Evolutionary conservation across 2,113 vertebrate species (phyloP).

Genomic region (Hemiprocne comata): DNA sequence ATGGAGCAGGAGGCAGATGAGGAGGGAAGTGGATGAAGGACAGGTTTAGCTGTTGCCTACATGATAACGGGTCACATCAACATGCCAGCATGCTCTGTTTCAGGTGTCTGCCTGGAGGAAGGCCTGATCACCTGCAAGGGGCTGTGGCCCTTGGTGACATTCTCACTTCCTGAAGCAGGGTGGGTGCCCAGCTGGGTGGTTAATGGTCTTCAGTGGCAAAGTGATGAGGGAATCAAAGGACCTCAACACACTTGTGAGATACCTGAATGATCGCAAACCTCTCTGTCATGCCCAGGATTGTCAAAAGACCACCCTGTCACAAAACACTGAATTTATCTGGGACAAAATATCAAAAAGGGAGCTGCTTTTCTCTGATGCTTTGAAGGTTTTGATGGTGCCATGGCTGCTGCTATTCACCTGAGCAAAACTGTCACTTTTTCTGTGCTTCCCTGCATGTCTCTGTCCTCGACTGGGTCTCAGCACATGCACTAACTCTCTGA

Average conservation of each 20-base stretch:
- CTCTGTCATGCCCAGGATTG: not conserved
- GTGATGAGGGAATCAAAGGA: not conserved
- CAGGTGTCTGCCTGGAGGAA: not conserved
- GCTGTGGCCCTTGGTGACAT: not conserved
- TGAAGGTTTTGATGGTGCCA: not conserved
- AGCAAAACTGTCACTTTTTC: not conserved
- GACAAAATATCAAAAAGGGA: not conserved
- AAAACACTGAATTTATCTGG: not conserved
- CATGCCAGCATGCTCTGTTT: not conserved
- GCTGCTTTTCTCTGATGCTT: fast-evolving
- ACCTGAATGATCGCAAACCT: not conserved
- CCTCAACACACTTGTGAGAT: not conserved
- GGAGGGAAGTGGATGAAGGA: not conserved
- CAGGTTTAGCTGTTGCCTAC: not conserved
- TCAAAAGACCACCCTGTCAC: not conserved
- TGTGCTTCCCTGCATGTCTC: not conserved
- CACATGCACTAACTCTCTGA: not conserved
- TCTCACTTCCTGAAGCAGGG: not conserved
- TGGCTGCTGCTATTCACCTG: not conserved
- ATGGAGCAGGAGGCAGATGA: not conserved
- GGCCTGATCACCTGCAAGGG: not conserved
- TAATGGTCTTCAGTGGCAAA: not conserved
- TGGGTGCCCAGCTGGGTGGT: not conserved
- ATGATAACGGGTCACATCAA: not conserved
- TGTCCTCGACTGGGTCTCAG: not conserved